Conservation (phyloP, 2,113 vertebrate genomes). For the Tamias sibiricus region DNA sequence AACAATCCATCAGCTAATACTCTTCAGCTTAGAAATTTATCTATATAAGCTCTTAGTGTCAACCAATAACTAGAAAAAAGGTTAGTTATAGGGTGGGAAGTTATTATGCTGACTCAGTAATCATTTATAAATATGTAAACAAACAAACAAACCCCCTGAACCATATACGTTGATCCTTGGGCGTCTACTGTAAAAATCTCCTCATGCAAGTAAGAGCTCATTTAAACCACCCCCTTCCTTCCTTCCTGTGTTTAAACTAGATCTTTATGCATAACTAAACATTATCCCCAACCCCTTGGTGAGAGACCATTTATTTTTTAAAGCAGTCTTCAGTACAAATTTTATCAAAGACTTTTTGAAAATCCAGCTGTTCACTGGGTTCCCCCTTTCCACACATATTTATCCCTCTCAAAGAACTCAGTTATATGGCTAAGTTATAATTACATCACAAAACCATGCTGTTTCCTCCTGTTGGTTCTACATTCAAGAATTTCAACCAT, state of each 20-base stretch:
- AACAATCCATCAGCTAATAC: background rate
- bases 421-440: slow-evolving; percentile 41
- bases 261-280: slow-evolving; percentile 34
- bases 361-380: slow-evolving; percentile 54
- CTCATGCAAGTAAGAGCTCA: slow-evolving; percentile 6
- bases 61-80: slow-evolving; percentile 1
- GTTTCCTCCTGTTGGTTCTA: slow-evolving; percentile 13
- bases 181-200: slow-evolving; percentile 37
- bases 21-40: slow-evolving; percentile 18
- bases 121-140: slow-evolving; percentile 42
- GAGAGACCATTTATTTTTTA: slow-evolving; percentile 43
- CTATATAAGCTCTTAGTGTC: background rate
- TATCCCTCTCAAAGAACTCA: slow-evolving; percentile 55
- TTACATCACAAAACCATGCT: slow-evolving; percentile 42
- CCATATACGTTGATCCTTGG: slow-evolving; percentile 5
- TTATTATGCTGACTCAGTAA: background rate
- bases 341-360: slow-evolving; percentile 58
- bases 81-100: background rate
- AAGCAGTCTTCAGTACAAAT: slow-evolving; percentile 46
- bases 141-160: background rate
- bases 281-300: background rate
- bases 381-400: slow-evolving; percentile 7
- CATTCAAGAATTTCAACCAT: slow-evolving; percentile 49
- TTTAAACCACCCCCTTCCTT: background rate
- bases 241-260: slow-evolving; percentile 43